Evolutionary conservation across 2,888 invertebrate genomes (phyloP).

Genomic region (Leucophora obtusa): DNA sequence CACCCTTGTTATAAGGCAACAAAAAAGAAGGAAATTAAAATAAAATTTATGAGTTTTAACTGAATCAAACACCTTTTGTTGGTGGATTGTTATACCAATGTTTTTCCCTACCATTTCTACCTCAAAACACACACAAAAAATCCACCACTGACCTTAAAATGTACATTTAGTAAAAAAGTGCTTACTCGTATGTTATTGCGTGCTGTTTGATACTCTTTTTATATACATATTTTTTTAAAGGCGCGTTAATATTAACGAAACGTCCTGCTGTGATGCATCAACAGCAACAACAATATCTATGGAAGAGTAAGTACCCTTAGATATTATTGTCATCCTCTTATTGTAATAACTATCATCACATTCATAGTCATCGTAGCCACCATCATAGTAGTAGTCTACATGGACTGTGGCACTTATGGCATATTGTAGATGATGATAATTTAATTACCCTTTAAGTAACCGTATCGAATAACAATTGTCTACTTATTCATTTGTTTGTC

Average conservation of each 20-base stretch:
- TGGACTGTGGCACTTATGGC: constrained; percentile 61
- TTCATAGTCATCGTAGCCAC: constrained; percentile 15
- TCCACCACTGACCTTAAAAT: constrained; percentile 35
- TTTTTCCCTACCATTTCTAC: neutral
- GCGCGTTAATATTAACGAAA: constrained; percentile 46
- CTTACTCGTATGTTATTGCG: neutral
- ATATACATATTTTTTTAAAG: constrained; percentile 20
- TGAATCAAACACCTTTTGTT: constrained; percentile 38
- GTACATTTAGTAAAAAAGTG: neutral
- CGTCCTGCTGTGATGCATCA: constrained; percentile 62
- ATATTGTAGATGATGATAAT: constrained; percentile 66
- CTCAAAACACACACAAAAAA: constrained; percentile 5
- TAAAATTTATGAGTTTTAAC: constrained; percentile 53
- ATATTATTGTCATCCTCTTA: constrained; percentile 10
- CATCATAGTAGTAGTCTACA: constrained; percentile 17
- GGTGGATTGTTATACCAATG: neutral
- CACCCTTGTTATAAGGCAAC: too few species aligned
- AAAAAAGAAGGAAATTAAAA: constrained; percentile 49
- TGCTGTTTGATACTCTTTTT: constrained; percentile 11
- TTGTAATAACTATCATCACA: neutral
- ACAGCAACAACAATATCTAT: constrained; percentile 24
- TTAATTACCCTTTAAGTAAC: constrained; percentile 78
- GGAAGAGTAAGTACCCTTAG: neutral
- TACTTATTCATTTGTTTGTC: neutral
- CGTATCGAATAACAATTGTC: constrained; percentile 73